Base-by-base conservation (phyloP, 1,140 invertebrate species). In the Trichonephila clavipes region DNA sequence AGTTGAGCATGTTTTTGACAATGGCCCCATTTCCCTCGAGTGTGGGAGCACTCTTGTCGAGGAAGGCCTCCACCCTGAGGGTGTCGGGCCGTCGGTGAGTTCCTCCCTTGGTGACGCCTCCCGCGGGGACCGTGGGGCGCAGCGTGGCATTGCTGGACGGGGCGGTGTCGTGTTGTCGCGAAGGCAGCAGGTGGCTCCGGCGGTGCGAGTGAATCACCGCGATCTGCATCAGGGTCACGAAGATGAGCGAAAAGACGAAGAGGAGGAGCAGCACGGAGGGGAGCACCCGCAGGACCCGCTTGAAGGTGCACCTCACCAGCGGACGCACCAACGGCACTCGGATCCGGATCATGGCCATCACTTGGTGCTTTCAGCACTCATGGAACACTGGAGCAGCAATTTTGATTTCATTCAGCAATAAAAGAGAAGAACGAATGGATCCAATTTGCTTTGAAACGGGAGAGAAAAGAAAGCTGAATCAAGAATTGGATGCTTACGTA, bases 1-100 rank as follows among this genome's bases (percentile, higher is more conserved):
- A 94, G 34, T 95, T 91, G 14, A 94, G 90, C 64, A 94, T 91
- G 91, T 95, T 95, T 19, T 95, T 83, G 0, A 95, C 87, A 58
- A 95, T 91, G 64, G 95, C 95, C n/a, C 95, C 94, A 28, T 95
- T 95, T 21, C 95, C 94, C 83, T 95, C 95, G 5, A 95, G 95
- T 1, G 95, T 95, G 4, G 95, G 95, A 24, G 95, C 95, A 77
- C 95, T 95, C 44, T 95, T 94, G 51, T 95, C 93, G 19, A 96
- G 94, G 18, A 96, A 94, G 10, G 95, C 95, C 81, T 96, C 95
- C 82, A 96, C 90, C 24, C 94, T 82, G 19, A 95, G 81, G 10
- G 93, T 94, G 28, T 94, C 94, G 14, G 93, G 90, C 64, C 82
- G 88, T 40, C 93, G 85, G n/a, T 88, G 92, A 7, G 91, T n/a